phyloP scores from a whole-genome alignment of 2,888 invertebrate genomes.

The Torymus aiolomorphi region DNA sequence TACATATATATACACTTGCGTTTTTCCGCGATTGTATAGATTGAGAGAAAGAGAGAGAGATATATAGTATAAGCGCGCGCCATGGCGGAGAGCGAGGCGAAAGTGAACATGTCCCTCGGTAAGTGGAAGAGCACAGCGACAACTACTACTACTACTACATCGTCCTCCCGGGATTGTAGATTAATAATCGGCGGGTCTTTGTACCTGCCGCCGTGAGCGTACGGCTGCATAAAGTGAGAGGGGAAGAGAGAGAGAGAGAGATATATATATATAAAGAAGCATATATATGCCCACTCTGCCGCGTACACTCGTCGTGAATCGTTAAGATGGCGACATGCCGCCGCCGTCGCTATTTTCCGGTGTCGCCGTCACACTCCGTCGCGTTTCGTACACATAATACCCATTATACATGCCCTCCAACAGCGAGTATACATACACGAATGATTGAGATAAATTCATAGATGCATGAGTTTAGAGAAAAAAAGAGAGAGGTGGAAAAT shows the following conservation, averaged over 20 bases:
- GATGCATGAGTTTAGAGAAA: no score
- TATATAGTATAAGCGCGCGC: background rate
- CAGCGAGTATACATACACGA: slow-evolving; percentile 49
- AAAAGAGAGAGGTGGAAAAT: no score
- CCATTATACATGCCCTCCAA: slow-evolving; percentile 49
- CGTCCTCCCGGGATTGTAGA: no score
- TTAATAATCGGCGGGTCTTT: slow-evolving; percentile 56
- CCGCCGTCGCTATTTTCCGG: background rate
- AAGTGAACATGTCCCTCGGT: slow-evolving; percentile 76
- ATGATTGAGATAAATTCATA: no score
- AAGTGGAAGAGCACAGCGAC: slow-evolving; percentile 68
- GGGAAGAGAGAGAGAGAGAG: no score
- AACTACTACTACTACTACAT: no score
- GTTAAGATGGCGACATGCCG: no score
- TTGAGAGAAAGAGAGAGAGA: background rate
- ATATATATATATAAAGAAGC: no score
- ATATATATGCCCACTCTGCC: no score
- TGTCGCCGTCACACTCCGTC: slow-evolving; percentile 27
- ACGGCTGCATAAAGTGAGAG: slow-evolving; percentile 63
- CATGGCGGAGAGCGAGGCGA: slow-evolving; percentile 74
- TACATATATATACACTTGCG: background rate
- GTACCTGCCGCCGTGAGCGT: slow-evolving; percentile 66
- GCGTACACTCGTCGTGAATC: no score
- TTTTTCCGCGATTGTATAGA: background rate
- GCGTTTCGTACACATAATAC: slow-evolving; percentile 37